Base-by-base conservation (phyloP, 2,797 vertebrate species). In the Huso huso region DNA sequence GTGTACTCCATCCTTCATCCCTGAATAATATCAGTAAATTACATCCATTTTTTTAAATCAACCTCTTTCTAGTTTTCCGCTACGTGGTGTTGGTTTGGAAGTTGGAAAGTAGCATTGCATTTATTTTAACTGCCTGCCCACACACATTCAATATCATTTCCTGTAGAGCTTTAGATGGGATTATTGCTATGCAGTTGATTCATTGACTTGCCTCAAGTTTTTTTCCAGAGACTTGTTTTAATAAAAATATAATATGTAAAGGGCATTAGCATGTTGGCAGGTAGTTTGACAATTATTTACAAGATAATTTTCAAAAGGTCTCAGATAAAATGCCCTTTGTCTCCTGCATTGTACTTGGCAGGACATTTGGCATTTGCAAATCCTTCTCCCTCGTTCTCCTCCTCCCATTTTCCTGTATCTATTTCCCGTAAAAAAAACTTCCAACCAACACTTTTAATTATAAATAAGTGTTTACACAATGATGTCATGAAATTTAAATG, bases 301-400 rank as follows among this genome's bases (percentile, higher is more conserved):
- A 73, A 73, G 72, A 74, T 77, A 67, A 78, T 76, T 85, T 78
- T 81, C 66, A 79, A 73, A 78, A 76, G 79, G 76, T 75, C 67
- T 73, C 81, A 67, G 69, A 78, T 75, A 77, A 78, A 81, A 83
- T 84, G 74, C 73, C 66, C 61, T 77, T 77, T 74, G 79, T 84
- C 82, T 70, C 71, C 75, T 72, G 76, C 70, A 77, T 77, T 84
- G 83, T 81, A 73, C 8, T 2, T 68, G 67, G 51, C 15, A 1
- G 12, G 49, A 69, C 72, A 69, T 78, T 58, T 11, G 72, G 80
- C 73, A 78, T 78, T 78, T 82, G 67, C 75, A 72, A 69, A 78
- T 84, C 69, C 68, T 78, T 72, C 66, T 66, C 37, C 64, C 66
- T 18, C 18, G 18, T 18, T 18, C 18, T 18, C 18, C 68, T 78